phyloP scores from a whole-genome alignment of 2,888 invertebrate genomes.

The Abscondita cerata region DNA sequence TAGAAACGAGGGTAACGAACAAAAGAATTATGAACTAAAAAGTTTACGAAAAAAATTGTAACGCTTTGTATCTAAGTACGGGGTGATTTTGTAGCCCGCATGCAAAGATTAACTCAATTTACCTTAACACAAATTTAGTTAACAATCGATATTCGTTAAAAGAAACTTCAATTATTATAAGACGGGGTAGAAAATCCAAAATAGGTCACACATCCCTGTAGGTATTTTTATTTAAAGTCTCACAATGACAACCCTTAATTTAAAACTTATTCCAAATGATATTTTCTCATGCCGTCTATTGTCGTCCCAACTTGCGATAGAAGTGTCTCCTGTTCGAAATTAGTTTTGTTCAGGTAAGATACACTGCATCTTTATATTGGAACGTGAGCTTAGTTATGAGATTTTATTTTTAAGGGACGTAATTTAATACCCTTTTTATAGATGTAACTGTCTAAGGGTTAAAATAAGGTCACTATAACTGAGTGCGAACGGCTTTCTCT shows the following conservation, averaged over 20 bases:
- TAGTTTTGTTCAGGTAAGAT: constrained; percentile 34
- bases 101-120: constrained; percentile 44
- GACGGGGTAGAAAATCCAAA: constrained; percentile 40
- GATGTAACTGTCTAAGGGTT: constrained; percentile 56
- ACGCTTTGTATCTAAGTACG: constrained; percentile 18
- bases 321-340: constrained; percentile 39
- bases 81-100: constrained; percentile 28
- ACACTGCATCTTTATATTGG: constrained; percentile 46
- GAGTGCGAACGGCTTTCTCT: constrained; percentile 44
- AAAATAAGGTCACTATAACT: constrained; percentile 55
- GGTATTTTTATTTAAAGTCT: constrained; percentile 46
- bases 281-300: constrained; percentile 56
- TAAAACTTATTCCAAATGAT: constrained; percentile 57
- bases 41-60: constrained; percentile 21
- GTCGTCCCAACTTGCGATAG: constrained; percentile 43
- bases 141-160: constrained; percentile 42
- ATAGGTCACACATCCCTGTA: constrained; percentile 52
- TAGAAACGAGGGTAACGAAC: constrained; percentile 28
- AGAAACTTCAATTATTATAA: constrained; percentile 41
- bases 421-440: constrained; percentile 59
- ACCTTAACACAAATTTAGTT: constrained; percentile 36
- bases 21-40: constrained; percentile 26
- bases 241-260: constrained; percentile 59
- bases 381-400: constrained; percentile 54
- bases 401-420: constrained; percentile 55